A percentile compares a stretch with the other conserved stretches of the same genome.
Evolutionary conservation across 2,888 invertebrate genomes (phyloP).

Genomic region (Homarus gammarus): DNA sequence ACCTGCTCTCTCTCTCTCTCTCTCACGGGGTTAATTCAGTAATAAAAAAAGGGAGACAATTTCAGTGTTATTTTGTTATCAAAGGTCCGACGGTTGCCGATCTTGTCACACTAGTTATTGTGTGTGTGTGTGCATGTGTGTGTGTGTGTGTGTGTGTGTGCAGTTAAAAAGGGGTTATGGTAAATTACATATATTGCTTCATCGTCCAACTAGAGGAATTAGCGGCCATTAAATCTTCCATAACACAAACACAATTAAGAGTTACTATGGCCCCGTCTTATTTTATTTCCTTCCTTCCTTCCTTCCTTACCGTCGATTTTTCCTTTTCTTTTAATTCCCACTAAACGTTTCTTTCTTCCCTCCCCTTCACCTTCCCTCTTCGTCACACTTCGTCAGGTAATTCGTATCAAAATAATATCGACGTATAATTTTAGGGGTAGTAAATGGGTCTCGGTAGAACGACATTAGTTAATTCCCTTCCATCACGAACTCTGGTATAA

Average conservation of each 20-base stretch:
- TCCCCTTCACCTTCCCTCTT: constrained; percentile 6
- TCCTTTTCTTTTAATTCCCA: neutral
- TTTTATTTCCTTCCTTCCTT: neutral
- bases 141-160: neutral
- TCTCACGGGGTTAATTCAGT: too few species aligned
- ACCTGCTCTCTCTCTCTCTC: too few species aligned
- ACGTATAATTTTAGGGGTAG: neutral
- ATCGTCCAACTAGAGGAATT: constrained; percentile 13
- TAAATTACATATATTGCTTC: constrained; percentile 18
- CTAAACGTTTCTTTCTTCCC: neutral
- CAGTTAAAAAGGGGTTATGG: too few species aligned
- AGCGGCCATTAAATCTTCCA: constrained; percentile 15
- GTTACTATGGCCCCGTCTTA: neutral
- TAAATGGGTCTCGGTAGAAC: constrained; percentile 5
- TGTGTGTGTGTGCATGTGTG: neutral
- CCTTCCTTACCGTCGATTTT: constrained; percentile 2
- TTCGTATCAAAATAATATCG: neutral
- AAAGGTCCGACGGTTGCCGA: too few species aligned
- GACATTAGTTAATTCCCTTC: neutral
- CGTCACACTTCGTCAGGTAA: neutral
- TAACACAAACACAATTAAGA: constrained; percentile 35
- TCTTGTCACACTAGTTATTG: too few species aligned
- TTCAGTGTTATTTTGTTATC: too few species aligned
- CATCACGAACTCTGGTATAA: constrained; percentile 32
- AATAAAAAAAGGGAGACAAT: too few species aligned